phyloP scores from a whole-genome alignment of 2,888 invertebrate species.

The Gonocerus acuteangulatus region DNA sequence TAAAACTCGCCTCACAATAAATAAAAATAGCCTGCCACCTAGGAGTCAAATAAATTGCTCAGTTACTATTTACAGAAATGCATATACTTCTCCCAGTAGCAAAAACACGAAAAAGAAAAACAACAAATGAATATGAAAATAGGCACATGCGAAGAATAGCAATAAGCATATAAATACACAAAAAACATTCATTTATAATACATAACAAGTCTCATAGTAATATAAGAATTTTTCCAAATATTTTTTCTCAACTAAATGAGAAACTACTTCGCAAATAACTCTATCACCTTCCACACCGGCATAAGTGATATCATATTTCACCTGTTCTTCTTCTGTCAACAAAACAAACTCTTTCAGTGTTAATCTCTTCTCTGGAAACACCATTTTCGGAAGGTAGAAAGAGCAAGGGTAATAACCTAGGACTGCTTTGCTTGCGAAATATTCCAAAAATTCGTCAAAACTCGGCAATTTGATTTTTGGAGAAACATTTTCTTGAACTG shows the following conservation, averaged over 20 bases:
- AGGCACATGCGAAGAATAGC: too few relatives aligned
- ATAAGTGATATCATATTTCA: neutral
- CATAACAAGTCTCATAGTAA: conserved; percentile 2
- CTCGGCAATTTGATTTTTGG: neutral
- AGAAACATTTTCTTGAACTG: conserved; percentile 23
- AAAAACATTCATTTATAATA: too few relatives aligned
- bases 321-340: neutral
- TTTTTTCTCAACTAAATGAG: conserved; percentile 37
- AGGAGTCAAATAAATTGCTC: too few relatives aligned
- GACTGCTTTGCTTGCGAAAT: conserved; percentile 30
- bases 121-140: too few relatives aligned
- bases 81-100: too few relatives aligned
- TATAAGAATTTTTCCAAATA: conserved; percentile 19
- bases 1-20: too few relatives aligned
- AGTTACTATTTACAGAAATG: too few relatives aligned
- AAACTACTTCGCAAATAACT: conserved; percentile 29
- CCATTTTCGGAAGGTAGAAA: conserved; percentile 35
- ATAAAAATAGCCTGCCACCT: too few relatives aligned
- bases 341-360: neutral
- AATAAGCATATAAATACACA: too few relatives aligned
- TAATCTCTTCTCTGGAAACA: neutral
- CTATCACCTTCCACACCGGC: conserved; percentile 28
- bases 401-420: conserved; percentile 30
- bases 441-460: conserved; percentile 13
- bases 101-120: too few relatives aligned